Conservation (phyloP, 2,113 vertebrate species). For the Procavia capensis region DNA sequence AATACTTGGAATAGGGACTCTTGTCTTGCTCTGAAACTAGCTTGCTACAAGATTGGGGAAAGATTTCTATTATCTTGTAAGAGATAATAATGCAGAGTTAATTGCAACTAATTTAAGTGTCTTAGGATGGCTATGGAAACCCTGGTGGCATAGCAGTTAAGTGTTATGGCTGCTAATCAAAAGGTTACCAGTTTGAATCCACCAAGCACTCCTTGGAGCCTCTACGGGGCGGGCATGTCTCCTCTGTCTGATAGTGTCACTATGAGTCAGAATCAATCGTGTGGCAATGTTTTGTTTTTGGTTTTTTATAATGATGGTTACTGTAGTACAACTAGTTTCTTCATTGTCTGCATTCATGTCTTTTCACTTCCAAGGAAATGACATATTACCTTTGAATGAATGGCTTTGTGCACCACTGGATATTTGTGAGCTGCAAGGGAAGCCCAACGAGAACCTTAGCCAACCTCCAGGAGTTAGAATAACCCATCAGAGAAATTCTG, state of each 20-base stretch:
- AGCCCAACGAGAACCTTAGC: neutral
- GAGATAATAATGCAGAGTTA: neutral
- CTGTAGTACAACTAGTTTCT: neutral
- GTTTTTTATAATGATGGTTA: too few species aligned
- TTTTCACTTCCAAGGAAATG: neutral
- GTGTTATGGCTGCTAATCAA: too few species aligned
- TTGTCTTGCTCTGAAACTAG: neutral
- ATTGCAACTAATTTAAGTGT: constrained; percentile 18
- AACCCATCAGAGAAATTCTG: neutral
- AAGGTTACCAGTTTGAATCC: too few species aligned
- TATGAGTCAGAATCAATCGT: too few species aligned
- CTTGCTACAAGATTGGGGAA: neutral
- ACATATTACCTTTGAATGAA: neutral
- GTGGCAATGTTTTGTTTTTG: too few species aligned
- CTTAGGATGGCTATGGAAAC: neutral
- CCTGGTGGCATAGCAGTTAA: too few species aligned
- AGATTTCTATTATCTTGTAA: neutral
- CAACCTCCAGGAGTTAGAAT: neutral
- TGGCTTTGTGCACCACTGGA: neutral
- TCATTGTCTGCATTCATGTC: neutral
- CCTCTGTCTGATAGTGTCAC: too few species aligned
- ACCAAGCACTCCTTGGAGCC: too few species aligned
- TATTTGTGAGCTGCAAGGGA: neutral
- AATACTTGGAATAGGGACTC: neutral
- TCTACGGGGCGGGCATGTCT: too few species aligned